Conservation (phyloP, 92 coral and sea anemone genomes). For the Nematostella vectensis region DNA sequence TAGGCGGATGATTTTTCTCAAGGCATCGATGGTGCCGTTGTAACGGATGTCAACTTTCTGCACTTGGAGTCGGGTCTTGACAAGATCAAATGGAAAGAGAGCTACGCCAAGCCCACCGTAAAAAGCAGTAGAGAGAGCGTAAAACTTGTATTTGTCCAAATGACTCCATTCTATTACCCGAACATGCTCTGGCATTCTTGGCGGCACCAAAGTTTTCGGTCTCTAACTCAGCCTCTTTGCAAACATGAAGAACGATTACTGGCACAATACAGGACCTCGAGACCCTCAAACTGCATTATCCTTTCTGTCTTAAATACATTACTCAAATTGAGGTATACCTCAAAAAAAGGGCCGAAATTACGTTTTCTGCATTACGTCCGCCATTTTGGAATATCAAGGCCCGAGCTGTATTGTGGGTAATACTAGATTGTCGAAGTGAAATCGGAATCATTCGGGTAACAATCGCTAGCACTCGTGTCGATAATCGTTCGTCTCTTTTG, state of each 20-base stretch:
- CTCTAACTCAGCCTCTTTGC: too few relatives aligned
- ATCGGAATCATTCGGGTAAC: too few relatives aligned
- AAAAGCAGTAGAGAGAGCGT: slow-evolving; percentile 49
- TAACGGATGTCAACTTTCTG: slow-evolving; percentile 64
- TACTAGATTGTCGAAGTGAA: too few relatives aligned
- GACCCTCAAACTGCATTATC: too few relatives aligned
- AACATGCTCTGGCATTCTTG: slow-evolving; percentile 82
- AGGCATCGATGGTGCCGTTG: slow-evolving; percentile 74
- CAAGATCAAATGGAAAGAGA: slow-evolving; percentile 72
- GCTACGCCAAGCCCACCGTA: slow-evolving; percentile 45
- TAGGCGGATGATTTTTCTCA: slow-evolving; percentile 46
- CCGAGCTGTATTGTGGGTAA: not conserved
- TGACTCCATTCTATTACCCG: slow-evolving; percentile 85
- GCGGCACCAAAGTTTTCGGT: too few relatives aligned
- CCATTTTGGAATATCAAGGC: not conserved
- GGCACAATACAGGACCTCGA: too few relatives aligned
- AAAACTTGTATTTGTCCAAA: slow-evolving; percentile 69
- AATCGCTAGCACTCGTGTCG: too few relatives aligned
- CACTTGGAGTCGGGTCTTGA: slow-evolving; percentile 85
- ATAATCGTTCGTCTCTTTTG: too few relatives aligned
- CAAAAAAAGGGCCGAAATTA: too few relatives aligned
- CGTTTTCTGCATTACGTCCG: not conserved
- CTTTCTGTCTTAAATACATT: too few relatives aligned
- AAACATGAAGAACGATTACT: too few relatives aligned
- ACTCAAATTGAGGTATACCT: too few relatives aligned